phyloP scores from a whole-genome alignment of 2,888 invertebrate genomes.

The Torymus tubicola region DNA sequence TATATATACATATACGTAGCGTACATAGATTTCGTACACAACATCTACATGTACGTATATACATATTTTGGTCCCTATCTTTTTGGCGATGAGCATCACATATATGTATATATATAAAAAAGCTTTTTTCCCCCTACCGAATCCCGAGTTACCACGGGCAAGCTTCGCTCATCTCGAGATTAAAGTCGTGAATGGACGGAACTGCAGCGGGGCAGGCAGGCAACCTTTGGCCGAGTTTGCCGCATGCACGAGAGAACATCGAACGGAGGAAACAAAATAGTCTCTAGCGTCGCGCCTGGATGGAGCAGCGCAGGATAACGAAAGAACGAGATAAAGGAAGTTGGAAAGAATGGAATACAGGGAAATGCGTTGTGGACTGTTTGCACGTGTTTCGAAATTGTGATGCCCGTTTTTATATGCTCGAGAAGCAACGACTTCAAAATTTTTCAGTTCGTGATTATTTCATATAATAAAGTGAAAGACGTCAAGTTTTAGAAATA shows the following conservation, averaged over 20 bases:
- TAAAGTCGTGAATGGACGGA: conserved; percentile 38
- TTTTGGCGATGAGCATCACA: conserved; percentile 9
- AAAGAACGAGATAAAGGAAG: conserved; percentile 2
- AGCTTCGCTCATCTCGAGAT: conserved; percentile 42
- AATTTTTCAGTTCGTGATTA: too few relatives aligned
- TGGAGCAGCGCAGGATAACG: neutral
- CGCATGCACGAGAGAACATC: conserved; percentile 44
- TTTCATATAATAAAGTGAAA: too few relatives aligned
- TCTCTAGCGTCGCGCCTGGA: neutral
- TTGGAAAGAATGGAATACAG: neutral
- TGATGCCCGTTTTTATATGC: too few relatives aligned
- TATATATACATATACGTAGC: too few relatives aligned
- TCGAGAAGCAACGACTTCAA: too few relatives aligned
- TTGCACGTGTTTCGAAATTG: neutral
- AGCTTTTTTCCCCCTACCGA: conserved; percentile 21
- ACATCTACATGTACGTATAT: neutral
- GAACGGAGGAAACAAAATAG: conserved; percentile 27
- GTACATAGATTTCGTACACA: too few relatives aligned
- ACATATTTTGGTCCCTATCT: neutral
- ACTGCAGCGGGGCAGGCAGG: neutral
- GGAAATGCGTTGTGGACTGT: neutral
- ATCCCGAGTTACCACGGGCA: conserved; percentile 7
- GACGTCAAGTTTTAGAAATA: too few relatives aligned
- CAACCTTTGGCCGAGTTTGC: conserved; percentile 46
- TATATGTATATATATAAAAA: neutral